phyloP scores from a whole-genome alignment of 2,888 invertebrate genomes.

The Stenichneumon culpator region DNA sequence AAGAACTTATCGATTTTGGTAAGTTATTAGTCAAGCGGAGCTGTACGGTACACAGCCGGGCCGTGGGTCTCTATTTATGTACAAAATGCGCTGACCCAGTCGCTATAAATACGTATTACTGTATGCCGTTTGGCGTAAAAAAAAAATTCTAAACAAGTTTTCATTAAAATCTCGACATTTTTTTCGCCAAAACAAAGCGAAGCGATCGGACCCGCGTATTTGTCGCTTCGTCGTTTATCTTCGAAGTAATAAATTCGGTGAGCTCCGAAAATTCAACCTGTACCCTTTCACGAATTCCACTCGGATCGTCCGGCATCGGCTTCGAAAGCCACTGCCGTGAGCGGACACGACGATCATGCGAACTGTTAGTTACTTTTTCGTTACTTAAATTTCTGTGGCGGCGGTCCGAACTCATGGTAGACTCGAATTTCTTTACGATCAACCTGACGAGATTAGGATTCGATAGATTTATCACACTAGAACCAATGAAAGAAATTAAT shows the following conservation, averaged over 20 bases:
- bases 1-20: constrained; percentile 48
- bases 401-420: constrained; percentile 93
- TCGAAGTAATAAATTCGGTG: constrained; percentile 13
- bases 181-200: not conserved
- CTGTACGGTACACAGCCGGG: not conserved
- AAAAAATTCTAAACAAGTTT: too few species aligned
- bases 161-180: too few species aligned
- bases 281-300: not conserved
- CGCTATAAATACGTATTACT: constrained; percentile 26
- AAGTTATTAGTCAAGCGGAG: constrained; percentile 37
- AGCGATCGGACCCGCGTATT: constrained; percentile 18
- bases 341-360: not conserved
- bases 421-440: constrained; percentile 91
- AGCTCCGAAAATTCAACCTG: not conserved
- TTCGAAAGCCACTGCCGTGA: not conserved
- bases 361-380: not conserved
- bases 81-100: constrained; percentile 47
- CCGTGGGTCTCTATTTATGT: constrained; percentile 40
- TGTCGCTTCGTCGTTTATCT: constrained; percentile 1
- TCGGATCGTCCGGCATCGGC: not conserved
- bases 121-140: not conserved
- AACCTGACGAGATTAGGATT: constrained; percentile 93
- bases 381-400: constrained; percentile 93
- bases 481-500: constrained; percentile 88
- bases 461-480: constrained; percentile 89